Base-by-base conservation (phyloP, 2,113 vertebrate genomes). In the Edolisoma coerulescens region DNA sequence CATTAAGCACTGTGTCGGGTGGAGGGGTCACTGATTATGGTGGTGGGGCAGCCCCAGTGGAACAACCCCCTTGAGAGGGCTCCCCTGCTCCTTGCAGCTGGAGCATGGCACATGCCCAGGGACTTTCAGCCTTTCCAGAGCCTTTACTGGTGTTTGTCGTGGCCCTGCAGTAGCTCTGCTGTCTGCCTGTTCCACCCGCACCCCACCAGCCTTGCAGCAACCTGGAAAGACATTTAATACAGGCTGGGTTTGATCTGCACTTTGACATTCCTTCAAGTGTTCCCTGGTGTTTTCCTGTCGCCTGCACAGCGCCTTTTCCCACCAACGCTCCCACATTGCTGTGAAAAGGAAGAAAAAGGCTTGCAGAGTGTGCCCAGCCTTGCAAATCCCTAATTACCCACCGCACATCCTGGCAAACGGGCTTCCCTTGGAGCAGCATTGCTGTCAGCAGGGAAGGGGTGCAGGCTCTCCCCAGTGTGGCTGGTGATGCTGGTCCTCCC, bases 251-350 rank as follows among this genome's bases (percentile, higher is more conserved):
- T 78, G 74, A 90, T 65, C 94, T 4, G 5, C 13, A 20, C 68
- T 89, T 91, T 84, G 81, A 77, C 73, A 41, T 77, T 94, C 76
- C 89, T 80, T 64, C 77, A 73, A 94, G 80, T 3, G 7, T 75
- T 92, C 91, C 83, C 89, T 69, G 87, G 68, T 90, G 86, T 89
- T 95, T 95, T 77, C 84, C 91, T 94, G 84, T 90, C 9, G 4
- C 70, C 85, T 42, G 33, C 67, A 63, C 83, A 41, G 87, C 4
- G 20, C 75, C 91, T 93, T 93, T 91, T 37, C 45, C 74, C 82
- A 76, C 90, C 65, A 60, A 64, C n/a, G 3, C 57, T 90, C 75
- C 59, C 83, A 49, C 22, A 3, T 47, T 75, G 80, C 65, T 84
- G 61, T n/a, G 27, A 82, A 87, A 94, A 83, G 47, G 73, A 78